A percentile compares a stretch with the other conserved stretches of the same genome.
Evolutionary conservation across 2,888 invertebrate genomes (phyloP).

Genomic region (Tetranychus piercei): DNA sequence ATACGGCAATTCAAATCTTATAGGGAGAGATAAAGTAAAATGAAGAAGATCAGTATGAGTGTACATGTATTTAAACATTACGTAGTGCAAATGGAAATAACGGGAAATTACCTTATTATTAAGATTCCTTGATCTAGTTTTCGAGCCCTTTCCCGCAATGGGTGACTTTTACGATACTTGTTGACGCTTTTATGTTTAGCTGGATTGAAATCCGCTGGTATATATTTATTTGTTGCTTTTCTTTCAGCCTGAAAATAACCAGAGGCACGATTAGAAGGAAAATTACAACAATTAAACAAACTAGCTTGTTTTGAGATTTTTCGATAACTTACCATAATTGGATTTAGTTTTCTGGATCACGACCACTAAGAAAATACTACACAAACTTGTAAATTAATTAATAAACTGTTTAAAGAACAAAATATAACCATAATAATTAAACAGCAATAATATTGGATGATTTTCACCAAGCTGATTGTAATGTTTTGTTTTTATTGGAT

Average conservation of each 20-base stretch:
- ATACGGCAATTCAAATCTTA: constrained; percentile 90
- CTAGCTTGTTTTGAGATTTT: neutral
- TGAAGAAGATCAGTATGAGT: neutral
- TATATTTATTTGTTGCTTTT: constrained; percentile 91
- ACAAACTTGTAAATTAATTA: too few relatives aligned
- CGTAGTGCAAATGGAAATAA: neutral
- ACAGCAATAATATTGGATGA: too few relatives aligned
- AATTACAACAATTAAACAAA: neutral
- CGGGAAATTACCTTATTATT: constrained; percentile 48
- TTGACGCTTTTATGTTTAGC: constrained; percentile 71
- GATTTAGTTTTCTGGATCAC: neutral
- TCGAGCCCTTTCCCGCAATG: constrained; percentile 80
- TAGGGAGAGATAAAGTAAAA: neutral
- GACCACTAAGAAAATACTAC: too few relatives aligned
- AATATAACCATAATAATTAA: too few relatives aligned
- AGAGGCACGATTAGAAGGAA: too few relatives aligned
- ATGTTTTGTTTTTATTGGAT: too few relatives aligned
- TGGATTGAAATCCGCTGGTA: constrained; percentile 96
- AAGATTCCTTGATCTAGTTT: constrained; percentile 87
- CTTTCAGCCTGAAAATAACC: constrained; percentile 60
- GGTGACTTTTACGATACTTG: constrained; percentile 78
- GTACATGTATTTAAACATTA: neutral
- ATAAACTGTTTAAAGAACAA: too few relatives aligned
- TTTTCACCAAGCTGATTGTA: too few relatives aligned
- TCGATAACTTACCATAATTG: too few relatives aligned